phyloP scores from a whole-genome alignment of 1,140 invertebrate genomes.

The Pentalonia nigronervosa region DNA sequence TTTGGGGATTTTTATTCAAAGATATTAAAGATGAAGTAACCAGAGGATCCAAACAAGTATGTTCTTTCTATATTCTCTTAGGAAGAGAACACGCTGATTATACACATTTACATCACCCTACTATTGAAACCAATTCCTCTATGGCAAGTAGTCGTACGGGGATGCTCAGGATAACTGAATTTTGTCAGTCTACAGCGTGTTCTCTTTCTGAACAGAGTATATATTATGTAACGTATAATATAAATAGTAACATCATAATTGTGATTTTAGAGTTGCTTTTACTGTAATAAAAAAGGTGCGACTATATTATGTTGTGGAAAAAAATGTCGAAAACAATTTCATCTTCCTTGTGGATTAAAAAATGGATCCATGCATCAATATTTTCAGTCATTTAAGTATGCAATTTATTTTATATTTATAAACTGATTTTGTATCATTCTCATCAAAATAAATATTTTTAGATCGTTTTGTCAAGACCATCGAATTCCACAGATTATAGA shows the following conservation, averaged over 20 bases:
- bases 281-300: constrained; percentile 70
- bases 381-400: constrained; percentile 71
- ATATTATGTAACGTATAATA: too few relatives aligned
- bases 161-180: too few relatives aligned
- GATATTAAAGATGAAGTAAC: constrained; percentile 71
- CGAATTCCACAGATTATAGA: constrained; percentile 65
- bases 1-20: constrained; percentile 70
- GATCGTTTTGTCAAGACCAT: constrained; percentile 71
- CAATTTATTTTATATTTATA: background rate
- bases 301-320: constrained; percentile 71
- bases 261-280: constrained; percentile 67
- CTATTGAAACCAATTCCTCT: too few relatives aligned
- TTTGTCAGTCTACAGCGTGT: too few relatives aligned
- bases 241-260: background rate
- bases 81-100: too few relatives aligned
- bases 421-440: background rate
- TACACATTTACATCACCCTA: too few relatives aligned
- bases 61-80: constrained; percentile 27
- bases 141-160: too few relatives aligned
- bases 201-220: too few relatives aligned
- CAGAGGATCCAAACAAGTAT: constrained; percentile 69
- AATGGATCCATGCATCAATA: constrained; percentile 70
- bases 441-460: constrained; percentile 62
- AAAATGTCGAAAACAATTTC: constrained; percentile 70
- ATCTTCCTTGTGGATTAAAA: constrained; percentile 71